Evolutionary conservation across 2,888 invertebrate genomes (phyloP).

Genomic region (Drosophila testacea): DNA sequence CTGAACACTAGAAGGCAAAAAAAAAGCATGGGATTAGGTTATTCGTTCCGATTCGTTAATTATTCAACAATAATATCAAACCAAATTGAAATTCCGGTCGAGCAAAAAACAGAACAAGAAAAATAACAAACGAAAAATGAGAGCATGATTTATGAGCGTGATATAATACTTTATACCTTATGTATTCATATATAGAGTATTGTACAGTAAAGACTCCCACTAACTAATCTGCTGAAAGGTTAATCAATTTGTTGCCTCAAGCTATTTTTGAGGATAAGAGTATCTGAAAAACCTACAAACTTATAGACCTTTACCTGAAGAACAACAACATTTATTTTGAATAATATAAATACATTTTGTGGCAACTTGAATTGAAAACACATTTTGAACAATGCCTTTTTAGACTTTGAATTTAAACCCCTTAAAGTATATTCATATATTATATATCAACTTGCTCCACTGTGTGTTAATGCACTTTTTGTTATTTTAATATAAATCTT

Average conservation of each 20-base stretch:
- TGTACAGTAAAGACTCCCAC: neutral
- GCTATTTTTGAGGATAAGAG: neutral
- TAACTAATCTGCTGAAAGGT: neutral
- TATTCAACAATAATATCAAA: slow-evolving; percentile 47
- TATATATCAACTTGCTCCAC: no score
- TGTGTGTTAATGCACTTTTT: no score
- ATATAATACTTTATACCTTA: slow-evolving; percentile 13
- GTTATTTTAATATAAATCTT: no score
- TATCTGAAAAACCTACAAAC: no score
- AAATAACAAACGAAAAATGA: slow-evolving; percentile 13
- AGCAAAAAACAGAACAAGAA: neutral
- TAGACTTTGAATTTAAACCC: no score
- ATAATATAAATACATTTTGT: no score
- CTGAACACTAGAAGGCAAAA: slow-evolving; percentile 20
- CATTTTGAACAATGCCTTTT: no score
- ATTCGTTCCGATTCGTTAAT: slow-evolving; percentile 60
- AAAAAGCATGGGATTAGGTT: slow-evolving; percentile 1
- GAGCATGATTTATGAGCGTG: slow-evolving; percentile 35
- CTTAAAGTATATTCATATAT: no score
- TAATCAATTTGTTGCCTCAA: neutral
- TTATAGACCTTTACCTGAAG: no score
- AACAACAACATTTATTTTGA: no score
- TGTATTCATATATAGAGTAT: neutral
- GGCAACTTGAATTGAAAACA: no score
- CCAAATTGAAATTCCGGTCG: slow-evolving; percentile 40